These are phyloP conservation scores for Dermatemys mawii DNA, from an alignment of 2,113 vertebrate genomes.

Conservation along the genomic window DNA sequence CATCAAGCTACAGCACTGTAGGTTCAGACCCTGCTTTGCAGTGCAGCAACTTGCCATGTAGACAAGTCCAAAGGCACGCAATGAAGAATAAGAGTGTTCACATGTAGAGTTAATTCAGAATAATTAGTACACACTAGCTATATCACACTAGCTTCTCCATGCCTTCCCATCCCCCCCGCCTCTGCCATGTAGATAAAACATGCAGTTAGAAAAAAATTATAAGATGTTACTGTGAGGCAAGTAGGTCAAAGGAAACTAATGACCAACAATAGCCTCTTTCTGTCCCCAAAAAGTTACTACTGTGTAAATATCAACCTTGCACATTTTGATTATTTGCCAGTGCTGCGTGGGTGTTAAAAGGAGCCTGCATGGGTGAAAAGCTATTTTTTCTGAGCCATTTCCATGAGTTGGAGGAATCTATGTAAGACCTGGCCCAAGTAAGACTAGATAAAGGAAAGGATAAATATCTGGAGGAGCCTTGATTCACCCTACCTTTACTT, in stretches of 20 bases:
- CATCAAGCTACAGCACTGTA: neutral
- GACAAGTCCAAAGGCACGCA: neutral
- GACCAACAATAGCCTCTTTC: conserved; percentile 54
- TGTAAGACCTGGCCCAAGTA: conserved; percentile 36
- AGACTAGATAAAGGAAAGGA: conserved; percentile 16
- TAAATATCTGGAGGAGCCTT: neutral
- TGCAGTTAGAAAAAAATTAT: neutral
- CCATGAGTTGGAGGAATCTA: conserved; percentile 32
- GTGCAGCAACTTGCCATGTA: neutral
- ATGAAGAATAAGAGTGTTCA: neutral
- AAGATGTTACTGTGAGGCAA: neutral
- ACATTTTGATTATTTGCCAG: conserved; percentile 60
- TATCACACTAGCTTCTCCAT: neutral
- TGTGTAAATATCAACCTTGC: neutral
- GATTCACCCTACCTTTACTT: neutral
- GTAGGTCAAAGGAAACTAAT: conserved; percentile 51
- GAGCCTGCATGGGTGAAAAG: conserved; percentile 55
- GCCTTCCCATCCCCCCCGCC: neutral
- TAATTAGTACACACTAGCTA: neutral
- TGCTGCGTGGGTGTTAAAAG: conserved; percentile 67
- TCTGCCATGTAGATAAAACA: neutral
- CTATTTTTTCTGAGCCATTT: conserved; percentile 52
- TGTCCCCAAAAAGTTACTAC: conserved; percentile 17
- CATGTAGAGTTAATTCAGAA: neutral
- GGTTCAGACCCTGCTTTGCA: neutral